phyloP scores from a whole-genome alignment of 30 jellyfish, hydroid and myxozoan species.

The Cassiopea andromeda region DNA sequence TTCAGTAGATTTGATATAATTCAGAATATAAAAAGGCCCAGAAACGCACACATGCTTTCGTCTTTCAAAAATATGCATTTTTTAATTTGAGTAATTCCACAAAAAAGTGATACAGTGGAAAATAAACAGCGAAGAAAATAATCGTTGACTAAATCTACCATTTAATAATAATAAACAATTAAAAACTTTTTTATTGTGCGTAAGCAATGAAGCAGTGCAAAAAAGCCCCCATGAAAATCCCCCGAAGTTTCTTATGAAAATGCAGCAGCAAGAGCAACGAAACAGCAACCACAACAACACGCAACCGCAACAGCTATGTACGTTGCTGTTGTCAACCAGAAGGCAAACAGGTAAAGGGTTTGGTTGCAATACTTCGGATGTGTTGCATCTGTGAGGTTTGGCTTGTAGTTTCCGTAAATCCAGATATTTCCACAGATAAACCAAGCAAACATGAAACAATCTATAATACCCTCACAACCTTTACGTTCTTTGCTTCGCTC shows the following conservation, averaged over 20 bases:
- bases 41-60: too few species aligned
- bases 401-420: conserved; percentile 87
- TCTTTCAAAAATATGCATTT: too few species aligned
- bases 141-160: too few species aligned
- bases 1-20: too few species aligned
- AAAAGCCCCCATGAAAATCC: background rate
- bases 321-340: conserved; percentile 92
- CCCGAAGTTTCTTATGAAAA: background rate
- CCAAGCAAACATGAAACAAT: conserved; percentile 94
- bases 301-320: conserved; percentile 70
- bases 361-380: conserved; percentile 69
- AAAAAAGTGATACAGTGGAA: too few species aligned
- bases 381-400: conserved; percentile 38
- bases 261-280: conserved; percentile 65
- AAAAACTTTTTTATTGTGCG: too few species aligned
- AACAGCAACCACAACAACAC: conserved; percentile 90
- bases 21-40: too few species aligned
- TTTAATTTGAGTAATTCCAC: too few species aligned
- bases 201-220: too few species aligned
- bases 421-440: conserved; percentile 96
- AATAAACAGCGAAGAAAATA: too few species aligned
- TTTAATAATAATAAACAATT: too few species aligned
- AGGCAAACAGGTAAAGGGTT: conserved; percentile 85
- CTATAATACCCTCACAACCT: conserved; percentile 86
- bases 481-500: conserved; percentile 60